These are phyloP conservation scores for Drosophila saltans DNA, from an alignment of 1,140 invertebrate species.

Conservation along the genomic window DNA sequence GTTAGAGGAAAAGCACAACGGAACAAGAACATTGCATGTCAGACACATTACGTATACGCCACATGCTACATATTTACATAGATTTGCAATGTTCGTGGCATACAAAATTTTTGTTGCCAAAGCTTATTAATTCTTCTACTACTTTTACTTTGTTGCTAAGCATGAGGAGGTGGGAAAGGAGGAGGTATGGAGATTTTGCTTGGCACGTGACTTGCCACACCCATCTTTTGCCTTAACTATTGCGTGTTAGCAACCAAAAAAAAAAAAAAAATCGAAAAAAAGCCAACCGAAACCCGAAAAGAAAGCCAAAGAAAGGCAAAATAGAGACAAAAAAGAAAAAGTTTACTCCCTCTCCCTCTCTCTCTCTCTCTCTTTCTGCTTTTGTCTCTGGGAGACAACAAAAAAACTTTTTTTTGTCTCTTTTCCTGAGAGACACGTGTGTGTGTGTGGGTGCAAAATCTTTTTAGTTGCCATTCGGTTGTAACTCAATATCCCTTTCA, in stretches of 20 bases:
- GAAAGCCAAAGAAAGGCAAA: too few species aligned
- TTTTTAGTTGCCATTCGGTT: constrained; percentile 13
- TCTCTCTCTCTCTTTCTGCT: not conserved
- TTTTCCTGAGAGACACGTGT: not conserved
- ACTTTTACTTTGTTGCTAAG: constrained; percentile 41
- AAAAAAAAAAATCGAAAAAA: not conserved
- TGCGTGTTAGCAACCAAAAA: constrained; percentile 9
- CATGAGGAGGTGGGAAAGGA: not conserved
- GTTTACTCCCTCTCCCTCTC: not conserved
- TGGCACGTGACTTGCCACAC: constrained; percentile 19
- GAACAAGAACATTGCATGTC: constrained; percentile 54
- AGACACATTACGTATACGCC: constrained; percentile 72
- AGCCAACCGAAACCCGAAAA: not conserved
- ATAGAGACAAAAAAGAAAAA: not conserved
- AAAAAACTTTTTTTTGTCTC: constrained; percentile 7
- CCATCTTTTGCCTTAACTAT: constrained; percentile 11
- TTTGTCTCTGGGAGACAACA: not conserved
- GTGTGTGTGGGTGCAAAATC: constrained; percentile 3
- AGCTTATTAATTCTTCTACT: constrained; percentile 69
- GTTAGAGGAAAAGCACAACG: not conserved
- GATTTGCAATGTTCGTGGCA: constrained; percentile 64
- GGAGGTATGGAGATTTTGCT: not conserved
- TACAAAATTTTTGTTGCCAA: constrained; percentile 40
- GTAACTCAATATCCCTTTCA: constrained; percentile 12
- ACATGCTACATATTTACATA: constrained; percentile 72